phyloP scores from a whole-genome alignment of 2,113 vertebrate genomes.

The Chloroceryle aenea region DNA sequence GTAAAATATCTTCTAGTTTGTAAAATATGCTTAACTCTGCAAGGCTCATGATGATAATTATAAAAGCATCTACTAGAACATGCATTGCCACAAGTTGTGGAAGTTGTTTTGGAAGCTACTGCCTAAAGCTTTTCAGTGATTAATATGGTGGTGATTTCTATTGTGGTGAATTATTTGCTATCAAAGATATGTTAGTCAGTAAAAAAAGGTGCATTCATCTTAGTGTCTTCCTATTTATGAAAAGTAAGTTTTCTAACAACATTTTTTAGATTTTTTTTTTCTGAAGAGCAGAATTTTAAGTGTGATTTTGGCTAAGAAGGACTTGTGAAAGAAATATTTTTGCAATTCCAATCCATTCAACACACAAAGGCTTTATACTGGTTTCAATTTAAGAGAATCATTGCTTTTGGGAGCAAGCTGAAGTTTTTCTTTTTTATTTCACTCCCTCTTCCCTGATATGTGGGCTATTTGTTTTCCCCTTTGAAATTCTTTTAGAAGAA shows the following conservation, averaged over 20 bases:
- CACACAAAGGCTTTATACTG: neutral
- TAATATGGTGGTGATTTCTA: neutral
- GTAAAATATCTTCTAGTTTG: neutral
- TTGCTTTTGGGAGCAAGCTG: neutral
- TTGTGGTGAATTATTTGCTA: neutral
- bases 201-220: neutral
- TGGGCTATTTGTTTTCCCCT: neutral
- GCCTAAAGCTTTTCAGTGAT: neutral
- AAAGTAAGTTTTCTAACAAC: neutral
- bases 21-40: neutral
- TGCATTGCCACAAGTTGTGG: neutral
- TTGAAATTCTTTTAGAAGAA: neutral
- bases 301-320: neutral
- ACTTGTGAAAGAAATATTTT: neutral
- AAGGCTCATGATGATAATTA: neutral
- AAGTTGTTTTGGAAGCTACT: neutral
- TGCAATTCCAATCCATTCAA: neutral
- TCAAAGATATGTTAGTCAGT: neutral
- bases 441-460: neutral
- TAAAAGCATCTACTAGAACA: neutral
- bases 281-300: neutral
- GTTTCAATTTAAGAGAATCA: neutral
- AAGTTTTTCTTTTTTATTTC: neutral
- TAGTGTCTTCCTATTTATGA: neutral
- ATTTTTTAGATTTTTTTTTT: neutral